Evolutionary conservation across 2,113 vertebrate genomes (phyloP).

Genomic region (Oophaga pumilio): DNA sequence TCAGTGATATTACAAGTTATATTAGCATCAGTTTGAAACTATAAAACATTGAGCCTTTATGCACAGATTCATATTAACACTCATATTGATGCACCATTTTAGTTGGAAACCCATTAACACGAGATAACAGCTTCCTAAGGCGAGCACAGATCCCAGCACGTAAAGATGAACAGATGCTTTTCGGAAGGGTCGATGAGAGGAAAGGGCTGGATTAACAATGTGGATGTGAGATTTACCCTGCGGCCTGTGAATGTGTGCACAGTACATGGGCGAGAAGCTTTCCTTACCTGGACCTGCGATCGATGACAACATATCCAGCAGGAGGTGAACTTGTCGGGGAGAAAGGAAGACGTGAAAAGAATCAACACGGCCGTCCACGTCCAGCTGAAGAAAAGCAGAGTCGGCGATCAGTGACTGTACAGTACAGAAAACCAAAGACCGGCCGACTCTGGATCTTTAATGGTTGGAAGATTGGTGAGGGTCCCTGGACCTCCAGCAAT

Average conservation of each 20-base stretch:
- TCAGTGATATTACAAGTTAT: too few species aligned
- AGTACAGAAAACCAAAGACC: too few species aligned
- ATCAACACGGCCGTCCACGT: conserved; percentile 90
- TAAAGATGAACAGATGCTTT: conserved; percentile 14
- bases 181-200: conserved; percentile 19
- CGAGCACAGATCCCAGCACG: background rate
- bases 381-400: conserved; percentile 75
- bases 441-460: too few species aligned
- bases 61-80: background rate
- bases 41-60: too few species aligned
- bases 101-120: background rate
- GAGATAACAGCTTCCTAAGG: background rate
- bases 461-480: too few species aligned
- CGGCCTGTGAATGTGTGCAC: background rate
- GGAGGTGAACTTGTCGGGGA: conserved; percentile 91
- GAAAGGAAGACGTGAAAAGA: conserved; percentile 87
- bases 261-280: background rate
- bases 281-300: conserved; percentile 84
- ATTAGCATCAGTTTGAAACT: too few species aligned
- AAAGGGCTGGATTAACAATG: background rate
- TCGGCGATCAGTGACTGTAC: background rate
- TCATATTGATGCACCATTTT: background rate
- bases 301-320: conserved; percentile 90
- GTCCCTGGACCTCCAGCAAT: too few species aligned
- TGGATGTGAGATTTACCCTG: background rate